A percentile compares a stretch with the other conserved stretches of the same genome.
These are phyloP conservation scores for Ferdinandea cuprea DNA, from an alignment of 2,888 invertebrate species.

Conservation along the genomic window DNA sequence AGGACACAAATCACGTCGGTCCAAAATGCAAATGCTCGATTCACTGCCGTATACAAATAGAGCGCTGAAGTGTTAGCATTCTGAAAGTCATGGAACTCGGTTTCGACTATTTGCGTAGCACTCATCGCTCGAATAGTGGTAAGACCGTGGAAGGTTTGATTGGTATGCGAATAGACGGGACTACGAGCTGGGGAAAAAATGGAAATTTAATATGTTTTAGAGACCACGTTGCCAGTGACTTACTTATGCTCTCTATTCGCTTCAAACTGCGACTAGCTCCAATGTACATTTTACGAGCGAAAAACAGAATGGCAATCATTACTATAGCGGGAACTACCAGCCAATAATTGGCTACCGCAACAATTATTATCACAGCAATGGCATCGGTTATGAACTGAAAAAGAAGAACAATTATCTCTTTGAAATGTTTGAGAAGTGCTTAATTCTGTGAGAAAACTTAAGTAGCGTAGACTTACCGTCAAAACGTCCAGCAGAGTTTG, in stretches of 20 bases:
- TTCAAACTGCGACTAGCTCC: constrained; percentile 85
- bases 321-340: constrained; percentile 85
- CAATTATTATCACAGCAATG: constrained; percentile 85
- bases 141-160: constrained; percentile 89
- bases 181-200: constrained; percentile 86
- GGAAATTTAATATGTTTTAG: background rate
- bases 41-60: constrained; percentile 92
- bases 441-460: too few relatives aligned
- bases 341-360: constrained; percentile 86
- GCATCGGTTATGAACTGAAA: constrained; percentile 81
- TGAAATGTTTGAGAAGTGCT: too few relatives aligned
- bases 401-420: background rate
- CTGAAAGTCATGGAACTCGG: constrained; percentile 87
- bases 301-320: constrained; percentile 85
- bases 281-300: constrained; percentile 85
- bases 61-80: constrained; percentile 90
- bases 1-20: constrained; percentile 93
- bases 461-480: constrained; percentile 85
- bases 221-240: constrained; percentile 75
- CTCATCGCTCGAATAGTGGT: constrained; percentile 89
- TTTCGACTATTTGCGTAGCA: constrained; percentile 86
- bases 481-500: constrained; percentile 86
- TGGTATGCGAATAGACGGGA: constrained; percentile 90
- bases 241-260: constrained; percentile 82
- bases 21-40: constrained; percentile 96